A percentile compares a stretch with the other conserved stretches of the same genome.
phyloP scores from a whole-genome alignment of 2,113 vertebrate species.

The Pygathrix nemaeus region DNA sequence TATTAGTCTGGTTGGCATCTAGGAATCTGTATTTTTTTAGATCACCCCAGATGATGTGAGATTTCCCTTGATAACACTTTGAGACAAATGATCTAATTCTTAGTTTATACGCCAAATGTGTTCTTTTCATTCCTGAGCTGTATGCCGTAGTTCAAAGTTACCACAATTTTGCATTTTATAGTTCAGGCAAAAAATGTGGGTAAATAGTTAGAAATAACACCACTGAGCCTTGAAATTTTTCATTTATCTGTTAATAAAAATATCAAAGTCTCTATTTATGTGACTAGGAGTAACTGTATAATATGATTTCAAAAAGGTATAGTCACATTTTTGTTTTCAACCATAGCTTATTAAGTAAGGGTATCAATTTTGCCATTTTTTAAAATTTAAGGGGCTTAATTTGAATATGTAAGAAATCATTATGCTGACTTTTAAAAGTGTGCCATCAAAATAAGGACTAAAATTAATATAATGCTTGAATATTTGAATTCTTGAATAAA shows the following conservation, averaged over 20 bases:
- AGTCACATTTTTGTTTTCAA: not conserved
- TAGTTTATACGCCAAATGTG: not conserved
- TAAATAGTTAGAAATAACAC: not conserved
- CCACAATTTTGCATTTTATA: not conserved
- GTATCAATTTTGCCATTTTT: not conserved
- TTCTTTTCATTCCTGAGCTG: not conserved
- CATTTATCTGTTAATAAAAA: not conserved
- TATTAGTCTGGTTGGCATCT: not conserved
- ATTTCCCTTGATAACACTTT: slow-evolving; percentile 6
- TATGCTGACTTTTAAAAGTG: not conserved
- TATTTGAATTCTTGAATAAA: slow-evolving; percentile 44
- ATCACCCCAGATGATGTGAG: not conserved
- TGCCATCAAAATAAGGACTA: slow-evolving; percentile 27
- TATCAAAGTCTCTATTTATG: not conserved
- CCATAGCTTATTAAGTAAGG: not conserved
- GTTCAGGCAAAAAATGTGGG: not conserved
- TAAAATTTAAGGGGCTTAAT: not conserved
- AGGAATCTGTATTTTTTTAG: not conserved
- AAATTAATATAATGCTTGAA: slow-evolving; percentile 32
- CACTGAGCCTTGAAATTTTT: not conserved
- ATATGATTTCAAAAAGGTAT: not conserved
- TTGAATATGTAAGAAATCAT: not conserved
- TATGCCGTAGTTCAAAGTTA: not conserved
- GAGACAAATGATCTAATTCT: not conserved
- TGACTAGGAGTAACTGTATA: not conserved